A percentile compares a stretch with the other conserved stretches of the same genome.
These are phyloP conservation scores for Laticauda laticaudata DNA, from an alignment of 2,113 vertebrate species.

Conservation along the genomic window DNA sequence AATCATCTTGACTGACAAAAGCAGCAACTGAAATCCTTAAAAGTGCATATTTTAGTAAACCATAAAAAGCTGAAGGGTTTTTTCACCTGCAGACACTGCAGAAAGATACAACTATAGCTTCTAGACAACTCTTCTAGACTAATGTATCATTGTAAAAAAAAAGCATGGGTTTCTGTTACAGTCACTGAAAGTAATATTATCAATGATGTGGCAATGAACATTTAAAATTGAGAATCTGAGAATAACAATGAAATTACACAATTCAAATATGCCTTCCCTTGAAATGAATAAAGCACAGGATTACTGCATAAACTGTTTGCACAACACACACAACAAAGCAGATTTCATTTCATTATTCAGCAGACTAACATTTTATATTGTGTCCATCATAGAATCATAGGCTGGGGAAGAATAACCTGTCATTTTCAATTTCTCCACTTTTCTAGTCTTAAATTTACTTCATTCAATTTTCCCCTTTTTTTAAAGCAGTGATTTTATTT, in stretches of 20 bases:
- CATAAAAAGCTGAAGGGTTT: neutral
- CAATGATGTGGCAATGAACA: neutral
- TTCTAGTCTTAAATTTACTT: neutral
- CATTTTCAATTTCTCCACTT: neutral
- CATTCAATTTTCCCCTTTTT: neutral
- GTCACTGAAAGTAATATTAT: neutral
- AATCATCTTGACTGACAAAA: neutral
- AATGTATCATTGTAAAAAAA: neutral
- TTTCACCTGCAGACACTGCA: neutral
- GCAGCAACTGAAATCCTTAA: neutral
- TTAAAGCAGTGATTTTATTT: neutral
- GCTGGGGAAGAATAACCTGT: neutral
- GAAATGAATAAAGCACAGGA: neutral
- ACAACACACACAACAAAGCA: neutral
- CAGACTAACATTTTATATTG: neutral
- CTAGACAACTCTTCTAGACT: neutral
- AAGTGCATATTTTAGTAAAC: neutral
- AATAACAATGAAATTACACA: neutral
- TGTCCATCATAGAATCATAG: neutral
- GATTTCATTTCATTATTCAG: neutral
- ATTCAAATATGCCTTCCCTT: neutral
- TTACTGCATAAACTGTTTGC: neutral
- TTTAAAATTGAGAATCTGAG: neutral
- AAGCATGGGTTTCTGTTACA: neutral
- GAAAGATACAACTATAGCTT: neutral